These are phyloP conservation scores for Gavialis gangeticus DNA, from an alignment of 2,113 vertebrate genomes.

Conservation along the genomic window DNA sequence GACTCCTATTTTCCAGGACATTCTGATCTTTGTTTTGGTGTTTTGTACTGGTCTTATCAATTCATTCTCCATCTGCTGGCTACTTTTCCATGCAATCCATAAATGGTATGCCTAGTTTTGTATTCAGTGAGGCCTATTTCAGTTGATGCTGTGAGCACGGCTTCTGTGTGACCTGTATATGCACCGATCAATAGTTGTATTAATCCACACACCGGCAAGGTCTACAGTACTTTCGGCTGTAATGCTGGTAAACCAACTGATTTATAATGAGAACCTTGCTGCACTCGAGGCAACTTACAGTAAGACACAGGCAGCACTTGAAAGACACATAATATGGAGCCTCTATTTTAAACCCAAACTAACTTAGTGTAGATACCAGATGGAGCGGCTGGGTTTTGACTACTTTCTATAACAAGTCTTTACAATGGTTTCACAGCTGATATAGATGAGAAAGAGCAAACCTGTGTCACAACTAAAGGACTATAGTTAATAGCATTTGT, in stretches of 20 bases:
- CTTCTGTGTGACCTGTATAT: too few relatives aligned
- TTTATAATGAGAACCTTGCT: neutral
- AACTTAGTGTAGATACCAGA: neutral
- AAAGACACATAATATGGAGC: neutral
- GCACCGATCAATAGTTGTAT: too few relatives aligned
- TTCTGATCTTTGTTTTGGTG: too few relatives aligned
- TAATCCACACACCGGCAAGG: too few relatives aligned
- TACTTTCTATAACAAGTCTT: neutral
- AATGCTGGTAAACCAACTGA: neutral
- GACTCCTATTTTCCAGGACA: too few relatives aligned
- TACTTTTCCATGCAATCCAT: too few relatives aligned
- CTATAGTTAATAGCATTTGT: neutral
- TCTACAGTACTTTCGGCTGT: neutral
- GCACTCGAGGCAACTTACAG: neutral
- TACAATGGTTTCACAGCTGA: neutral
- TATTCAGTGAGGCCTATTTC: too few relatives aligned
- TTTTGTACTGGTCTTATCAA: too few relatives aligned
- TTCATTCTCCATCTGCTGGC: too few relatives aligned
- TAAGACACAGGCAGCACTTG: neutral
- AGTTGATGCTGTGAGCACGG: too few relatives aligned
- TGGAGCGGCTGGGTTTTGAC: neutral
- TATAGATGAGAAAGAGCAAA: neutral
- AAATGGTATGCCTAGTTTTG: too few relatives aligned
- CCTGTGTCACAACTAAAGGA: neutral
- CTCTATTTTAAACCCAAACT: constrained; percentile 2